Percentiles rank a stretch among this genome's conserved stretches.
phyloP scores from a whole-genome alignment of 2,797 vertebrate species.

The Nyctalus aviator region DNA sequence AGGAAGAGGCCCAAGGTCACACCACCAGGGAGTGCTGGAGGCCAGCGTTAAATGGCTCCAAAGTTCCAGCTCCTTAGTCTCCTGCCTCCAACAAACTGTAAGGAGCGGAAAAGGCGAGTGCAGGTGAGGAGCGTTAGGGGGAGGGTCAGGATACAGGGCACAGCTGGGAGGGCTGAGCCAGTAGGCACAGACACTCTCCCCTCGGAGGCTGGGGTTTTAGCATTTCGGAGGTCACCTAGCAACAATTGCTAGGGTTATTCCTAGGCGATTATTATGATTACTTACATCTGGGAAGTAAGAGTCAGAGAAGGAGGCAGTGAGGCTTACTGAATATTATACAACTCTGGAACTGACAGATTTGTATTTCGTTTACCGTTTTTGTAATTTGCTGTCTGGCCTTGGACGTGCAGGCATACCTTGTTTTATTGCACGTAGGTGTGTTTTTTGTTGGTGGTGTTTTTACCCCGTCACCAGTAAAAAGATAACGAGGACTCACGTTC shows the following conservation, averaged over 20 bases:
- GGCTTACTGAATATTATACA: not conserved
- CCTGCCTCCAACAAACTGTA: not conserved
- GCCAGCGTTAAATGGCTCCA: not conserved
- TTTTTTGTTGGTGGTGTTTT: not conserved
- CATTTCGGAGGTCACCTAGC: not conserved
- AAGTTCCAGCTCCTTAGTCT: not conserved
- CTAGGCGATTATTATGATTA: not conserved
- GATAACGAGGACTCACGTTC: not conserved
- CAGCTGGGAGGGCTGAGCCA: not conserved
- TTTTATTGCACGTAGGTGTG: not conserved
- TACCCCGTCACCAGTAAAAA: not conserved
- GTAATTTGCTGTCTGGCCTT: not conserved
- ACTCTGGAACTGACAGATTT: not conserved
- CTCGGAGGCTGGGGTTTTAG: not conserved
- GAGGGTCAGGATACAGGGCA: not conserved
- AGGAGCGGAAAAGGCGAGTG: not conserved
- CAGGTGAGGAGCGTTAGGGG: not conserved
- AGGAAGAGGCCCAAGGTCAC: not conserved
- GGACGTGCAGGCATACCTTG: not conserved
- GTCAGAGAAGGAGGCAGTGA: not conserved
- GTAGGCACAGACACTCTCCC: not conserved
- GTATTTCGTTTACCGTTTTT: not conserved
- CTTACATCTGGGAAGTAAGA: not conserved
- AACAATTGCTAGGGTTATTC: not conserved
- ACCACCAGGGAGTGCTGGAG: not conserved